Conservation (phyloP, 2,113 vertebrate species). For the Oryctolagus cuniculus region mOryCun1.1 NC_091443.1:70700001-70700500, state of each 20-base stretch:
- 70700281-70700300: background rate
- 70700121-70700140: background rate
- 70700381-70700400: background rate
- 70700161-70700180: background rate
- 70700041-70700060: background rate
- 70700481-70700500: background rate
- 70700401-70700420: background rate
- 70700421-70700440: background rate
- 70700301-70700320: background rate
- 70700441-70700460: background rate
- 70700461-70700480: background rate
- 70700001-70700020: background rate
- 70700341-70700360: background rate
- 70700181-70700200: background rate
- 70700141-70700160: background rate
- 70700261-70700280: background rate
- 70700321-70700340: background rate
- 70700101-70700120: background rate
- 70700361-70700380: background rate
- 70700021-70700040: background rate
- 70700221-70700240: background rate
- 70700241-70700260: background rate
- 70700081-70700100: background rate
- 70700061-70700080: slow-evolving; percentile 12
- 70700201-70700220: background rate